phyloP scores from a whole-genome alignment of 2,888 invertebrate genomes.

The Harpalus rubripes region DNA sequence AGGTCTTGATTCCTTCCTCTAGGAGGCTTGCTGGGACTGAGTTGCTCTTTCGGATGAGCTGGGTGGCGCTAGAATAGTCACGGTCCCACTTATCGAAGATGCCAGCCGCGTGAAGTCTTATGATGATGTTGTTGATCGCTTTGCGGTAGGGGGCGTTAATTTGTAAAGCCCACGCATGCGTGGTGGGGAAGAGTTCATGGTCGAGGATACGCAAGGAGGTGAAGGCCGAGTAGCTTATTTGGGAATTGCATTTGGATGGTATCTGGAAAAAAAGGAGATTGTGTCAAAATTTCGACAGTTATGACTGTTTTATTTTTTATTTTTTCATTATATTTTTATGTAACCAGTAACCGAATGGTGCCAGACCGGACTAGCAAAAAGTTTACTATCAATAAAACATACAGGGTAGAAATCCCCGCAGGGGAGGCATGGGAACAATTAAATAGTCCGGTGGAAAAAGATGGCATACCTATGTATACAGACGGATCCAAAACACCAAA shows the following conservation, averaged over 20 bases:
- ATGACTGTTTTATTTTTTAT: too few relatives aligned
- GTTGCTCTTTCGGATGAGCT: conserved; percentile 23
- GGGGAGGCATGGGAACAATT: too few relatives aligned
- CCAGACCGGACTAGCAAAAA: too few relatives aligned
- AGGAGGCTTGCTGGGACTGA: not conserved
- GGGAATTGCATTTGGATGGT: not conserved
- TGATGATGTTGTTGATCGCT: conserved; percentile 25
- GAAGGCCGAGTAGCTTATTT: not conserved
- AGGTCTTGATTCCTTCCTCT: not conserved
- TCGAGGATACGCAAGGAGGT: not conserved
- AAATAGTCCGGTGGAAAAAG: too few relatives aligned
- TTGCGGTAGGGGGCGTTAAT: conserved; percentile 14
- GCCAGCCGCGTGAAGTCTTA: conserved; percentile 28
- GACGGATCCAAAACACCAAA: too few relatives aligned
- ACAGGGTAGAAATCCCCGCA: too few relatives aligned
- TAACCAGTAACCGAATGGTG: not conserved
- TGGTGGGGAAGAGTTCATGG: conserved; percentile 29
- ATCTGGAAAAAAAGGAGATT: not conserved
- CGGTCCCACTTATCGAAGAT: conserved; percentile 32
- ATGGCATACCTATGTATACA: too few relatives aligned
- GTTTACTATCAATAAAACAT: too few relatives aligned
- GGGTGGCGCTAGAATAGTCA: not conserved
- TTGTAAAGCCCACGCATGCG: conserved; percentile 44
- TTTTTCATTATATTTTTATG: too few relatives aligned
- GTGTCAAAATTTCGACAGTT: not conserved